phyloP scores from a whole-genome alignment of 2,888 invertebrate genomes.

The Netelia fuscicornis region DNA sequence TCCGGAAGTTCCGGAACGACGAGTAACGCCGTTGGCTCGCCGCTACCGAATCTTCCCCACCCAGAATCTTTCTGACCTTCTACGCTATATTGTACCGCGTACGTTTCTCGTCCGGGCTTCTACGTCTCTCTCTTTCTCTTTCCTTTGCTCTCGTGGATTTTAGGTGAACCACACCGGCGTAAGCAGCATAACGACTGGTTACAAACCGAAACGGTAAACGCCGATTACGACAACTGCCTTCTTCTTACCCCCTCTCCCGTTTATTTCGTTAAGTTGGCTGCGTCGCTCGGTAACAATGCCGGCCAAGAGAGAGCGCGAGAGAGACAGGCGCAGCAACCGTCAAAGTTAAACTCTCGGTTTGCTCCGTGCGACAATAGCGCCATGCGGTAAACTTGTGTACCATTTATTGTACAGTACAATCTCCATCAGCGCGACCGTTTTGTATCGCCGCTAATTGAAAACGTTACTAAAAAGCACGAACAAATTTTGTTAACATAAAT shows the following conservation, averaged over 20 bases:
- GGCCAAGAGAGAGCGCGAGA: neutral
- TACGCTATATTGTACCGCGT: neutral
- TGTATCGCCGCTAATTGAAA: too few relatives aligned
- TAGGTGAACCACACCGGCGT: slow-evolving; percentile 50
- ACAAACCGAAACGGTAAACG: slow-evolving; percentile 78
- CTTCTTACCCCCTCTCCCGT: neutral
- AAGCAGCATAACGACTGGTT: slow-evolving; percentile 75
- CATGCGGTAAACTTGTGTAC: neutral
- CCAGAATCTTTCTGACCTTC: slow-evolving; percentile 34
- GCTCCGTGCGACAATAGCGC: neutral
- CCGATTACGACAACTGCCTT: slow-evolving; percentile 73
- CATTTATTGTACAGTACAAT: neutral
- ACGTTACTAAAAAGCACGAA: too few relatives aligned
- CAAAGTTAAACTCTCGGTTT: slow-evolving; percentile 25
- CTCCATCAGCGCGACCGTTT: too few relatives aligned
- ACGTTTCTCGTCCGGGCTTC: slow-evolving; percentile 29
- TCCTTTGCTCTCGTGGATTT: slow-evolving; percentile 40
- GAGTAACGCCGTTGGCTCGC: slow-evolving; percentile 59
- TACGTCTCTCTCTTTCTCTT: neutral
- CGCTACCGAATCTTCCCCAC: neutral
- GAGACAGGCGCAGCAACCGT: neutral
- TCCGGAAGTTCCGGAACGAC: slow-evolving; percentile 75
- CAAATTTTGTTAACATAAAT: too few relatives aligned
- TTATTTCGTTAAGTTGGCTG: neutral
- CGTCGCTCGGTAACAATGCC: slow-evolving; percentile 20